These are phyloP conservation scores for Brachyrhaphis roseni DNA, from an alignment of 2,797 vertebrate genomes.

Conservation along the genomic window DNA sequence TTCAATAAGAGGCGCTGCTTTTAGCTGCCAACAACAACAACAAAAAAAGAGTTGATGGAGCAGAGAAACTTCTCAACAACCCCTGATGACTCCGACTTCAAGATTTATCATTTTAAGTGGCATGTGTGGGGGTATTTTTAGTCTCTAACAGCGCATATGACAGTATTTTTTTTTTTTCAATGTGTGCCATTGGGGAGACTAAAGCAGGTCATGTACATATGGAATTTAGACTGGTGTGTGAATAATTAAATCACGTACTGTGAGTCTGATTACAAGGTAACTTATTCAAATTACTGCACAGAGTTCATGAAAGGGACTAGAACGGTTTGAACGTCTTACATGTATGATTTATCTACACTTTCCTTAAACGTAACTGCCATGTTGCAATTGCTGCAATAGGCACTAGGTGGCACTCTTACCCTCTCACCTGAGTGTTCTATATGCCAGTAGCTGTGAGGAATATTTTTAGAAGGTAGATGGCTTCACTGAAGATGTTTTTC, in stretches of 20 bases:
- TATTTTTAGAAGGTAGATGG: conserved; percentile 38
- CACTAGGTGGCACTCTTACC: conserved; percentile 78
- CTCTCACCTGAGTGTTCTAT: conserved; percentile 39
- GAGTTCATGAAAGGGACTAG: neutral
- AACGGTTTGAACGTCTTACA: conserved; percentile 18
- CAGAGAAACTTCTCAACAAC: conserved; percentile 39
- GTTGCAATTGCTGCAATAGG: neutral
- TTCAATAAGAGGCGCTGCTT: conserved; percentile 50
- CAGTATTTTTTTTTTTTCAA: conserved; percentile 10
- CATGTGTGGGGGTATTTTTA: conserved; percentile 26
- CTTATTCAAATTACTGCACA: conserved; percentile 18
- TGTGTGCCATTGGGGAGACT: conserved; percentile 21
- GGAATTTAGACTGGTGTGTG: conserved; percentile 32
- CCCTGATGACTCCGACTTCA: conserved; percentile 43
- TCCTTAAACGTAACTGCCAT: neutral
- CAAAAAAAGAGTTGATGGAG: neutral
- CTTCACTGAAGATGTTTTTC: conserved; percentile 41
- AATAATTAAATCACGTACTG: conserved; percentile 28
- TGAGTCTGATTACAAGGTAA: neutral
- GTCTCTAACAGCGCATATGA: conserved; percentile 15
- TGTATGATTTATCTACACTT: conserved; percentile 2
- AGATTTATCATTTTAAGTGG: conserved; percentile 38
- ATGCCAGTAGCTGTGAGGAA: neutral
- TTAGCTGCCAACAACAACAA: conserved; percentile 47
- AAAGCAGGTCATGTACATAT: conserved; percentile 43